Percentiles rank a stretch among this genome's conserved stretches.
phyloP scores from a whole-genome alignment of 1,140 invertebrate species.

The Chlorops oryzae region DNA sequence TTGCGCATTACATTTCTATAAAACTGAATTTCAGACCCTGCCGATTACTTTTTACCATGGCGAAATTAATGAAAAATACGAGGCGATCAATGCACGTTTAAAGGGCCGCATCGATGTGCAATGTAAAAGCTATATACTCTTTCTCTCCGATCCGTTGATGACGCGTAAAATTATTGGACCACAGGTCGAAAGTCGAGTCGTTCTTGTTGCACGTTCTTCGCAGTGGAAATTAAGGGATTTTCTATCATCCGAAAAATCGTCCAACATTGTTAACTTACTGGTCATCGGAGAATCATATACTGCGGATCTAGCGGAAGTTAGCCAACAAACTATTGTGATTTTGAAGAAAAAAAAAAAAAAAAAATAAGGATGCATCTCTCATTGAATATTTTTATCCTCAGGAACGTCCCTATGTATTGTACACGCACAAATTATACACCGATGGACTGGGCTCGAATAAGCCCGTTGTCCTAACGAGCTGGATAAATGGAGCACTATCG shows the following conservation, averaged over 20 bases:
- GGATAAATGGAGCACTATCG: conserved; percentile 57
- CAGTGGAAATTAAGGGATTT: conserved; percentile 67
- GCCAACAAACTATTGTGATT: too few relatives aligned
- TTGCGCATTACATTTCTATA: not conserved
- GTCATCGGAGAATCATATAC: conserved; percentile 57
- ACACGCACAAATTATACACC: conserved; percentile 62
- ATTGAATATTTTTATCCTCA: conserved; percentile 25
- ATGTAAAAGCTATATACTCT: conserved; percentile 60
- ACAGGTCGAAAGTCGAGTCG: conserved; percentile 54
- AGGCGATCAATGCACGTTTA: conserved; percentile 23
- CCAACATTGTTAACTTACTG: conserved; percentile 60
- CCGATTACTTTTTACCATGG: conserved; percentile 56
- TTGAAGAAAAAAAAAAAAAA: not conserved
- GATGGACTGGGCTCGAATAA: conserved; percentile 62
- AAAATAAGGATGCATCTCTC: too few relatives aligned
- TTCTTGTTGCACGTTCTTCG: conserved; percentile 59
- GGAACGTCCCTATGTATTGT: conserved; percentile 62
- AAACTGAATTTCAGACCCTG: conserved; percentile 42
- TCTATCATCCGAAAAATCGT: conserved; percentile 54
- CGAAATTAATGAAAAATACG: conserved; percentile 49
- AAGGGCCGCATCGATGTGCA: conserved; percentile 35
- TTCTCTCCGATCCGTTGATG: conserved; percentile 56
- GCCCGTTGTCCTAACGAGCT: conserved; percentile 59
- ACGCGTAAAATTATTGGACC: conserved; percentile 54
- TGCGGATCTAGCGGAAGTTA: conserved; percentile 42